A percentile compares a stretch with the other conserved stretches of the same genome.
phyloP scores from a whole-genome alignment of 2,888 invertebrate species.

The Cheilosia variabilis region DNA sequence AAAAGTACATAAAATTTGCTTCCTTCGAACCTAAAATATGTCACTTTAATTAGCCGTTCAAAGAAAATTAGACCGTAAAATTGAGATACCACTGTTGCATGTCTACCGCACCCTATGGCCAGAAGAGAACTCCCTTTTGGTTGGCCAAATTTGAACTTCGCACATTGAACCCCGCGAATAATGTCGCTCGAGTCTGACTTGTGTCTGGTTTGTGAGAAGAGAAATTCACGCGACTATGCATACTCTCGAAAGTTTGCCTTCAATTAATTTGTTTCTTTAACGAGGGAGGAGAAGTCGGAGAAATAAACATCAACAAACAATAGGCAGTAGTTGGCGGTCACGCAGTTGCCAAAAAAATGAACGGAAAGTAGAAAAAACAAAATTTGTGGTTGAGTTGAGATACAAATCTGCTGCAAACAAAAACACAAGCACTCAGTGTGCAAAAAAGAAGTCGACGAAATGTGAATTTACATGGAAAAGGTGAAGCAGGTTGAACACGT shows the following conservation, averaged over 20 bases:
- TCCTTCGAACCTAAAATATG: constrained; percentile 5
- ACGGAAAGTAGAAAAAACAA: constrained; percentile 26
- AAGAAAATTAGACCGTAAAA: constrained; percentile 39
- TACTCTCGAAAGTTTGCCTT: constrained; percentile 48
- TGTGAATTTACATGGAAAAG: constrained; percentile 43
- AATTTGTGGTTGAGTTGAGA: constrained; percentile 31
- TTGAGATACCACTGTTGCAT: constrained; percentile 3
- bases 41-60: constrained; percentile 20
- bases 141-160: background rate
- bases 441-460: constrained; percentile 44
- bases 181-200: constrained; percentile 22
- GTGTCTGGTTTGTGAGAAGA: constrained; percentile 44
- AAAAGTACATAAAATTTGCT: background rate
- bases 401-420: constrained; percentile 47
- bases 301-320: constrained; percentile 55
- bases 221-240: constrained; percentile 61
- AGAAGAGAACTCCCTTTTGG: background rate
- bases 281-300: constrained; percentile 9
- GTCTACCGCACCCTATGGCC: constrained; percentile 17
- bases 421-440: background rate
- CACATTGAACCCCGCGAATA: constrained; percentile 7
- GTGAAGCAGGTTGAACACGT: constrained; percentile 61
- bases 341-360: constrained; percentile 41
- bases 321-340: constrained; percentile 64
- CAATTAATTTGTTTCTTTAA: constrained; percentile 50